A percentile compares a stretch with the other conserved stretches of the same genome.
These are phyloP conservation scores for Atherinosoma microstoma DNA, from an alignment of 2,797 vertebrate species.

Conservation along the genomic window DNA sequence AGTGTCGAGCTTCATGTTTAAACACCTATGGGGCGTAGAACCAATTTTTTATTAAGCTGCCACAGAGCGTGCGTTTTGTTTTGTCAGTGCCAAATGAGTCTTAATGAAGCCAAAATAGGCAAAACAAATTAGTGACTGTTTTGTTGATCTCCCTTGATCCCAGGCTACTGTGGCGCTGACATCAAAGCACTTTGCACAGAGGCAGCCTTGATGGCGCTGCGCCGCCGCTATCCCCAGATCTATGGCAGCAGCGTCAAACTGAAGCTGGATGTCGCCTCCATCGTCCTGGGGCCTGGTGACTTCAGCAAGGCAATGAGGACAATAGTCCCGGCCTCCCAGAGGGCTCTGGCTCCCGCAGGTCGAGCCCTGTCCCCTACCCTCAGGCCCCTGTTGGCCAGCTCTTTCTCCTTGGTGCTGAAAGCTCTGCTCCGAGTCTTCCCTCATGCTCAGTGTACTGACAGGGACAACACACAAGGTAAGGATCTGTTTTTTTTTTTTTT, in stretches of 20 bases:
- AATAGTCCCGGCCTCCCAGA: conserved; percentile 96
- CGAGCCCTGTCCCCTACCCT: conserved; percentile 90
- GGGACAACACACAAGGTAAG: conserved; percentile 90
- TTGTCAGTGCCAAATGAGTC: conserved; percentile 3
- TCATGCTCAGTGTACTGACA: conserved; percentile 90
- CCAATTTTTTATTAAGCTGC: neutral
- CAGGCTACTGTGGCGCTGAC: conserved; percentile 98
- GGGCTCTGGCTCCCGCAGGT: conserved; percentile 91
- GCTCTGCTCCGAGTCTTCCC: conserved; percentile 95
- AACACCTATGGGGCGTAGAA: neutral
- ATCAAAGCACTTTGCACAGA: conserved; percentile 99
- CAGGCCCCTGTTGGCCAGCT: conserved; percentile 90
- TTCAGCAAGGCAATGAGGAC: conserved; percentile 94
- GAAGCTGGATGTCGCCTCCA: conserved; percentile 93
- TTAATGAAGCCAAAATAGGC: neutral
- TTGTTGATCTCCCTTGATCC: neutral
- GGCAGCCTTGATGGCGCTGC: conserved; percentile 93
- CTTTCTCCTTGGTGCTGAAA: conserved; percentile 87
- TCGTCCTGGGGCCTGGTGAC: conserved; percentile 92
- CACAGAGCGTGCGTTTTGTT: neutral
- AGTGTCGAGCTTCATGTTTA: neutral
- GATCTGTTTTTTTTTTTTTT: neutral
- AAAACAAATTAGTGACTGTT: conserved; percentile 2
- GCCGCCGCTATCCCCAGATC: conserved; percentile 97
- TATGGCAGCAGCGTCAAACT: conserved; percentile 96